Evolutionary conservation across 2,113 vertebrate species (phyloP), one percentile per base, ranked within the genome.

Genomic region (Budorcas taxicolor): DNA sequence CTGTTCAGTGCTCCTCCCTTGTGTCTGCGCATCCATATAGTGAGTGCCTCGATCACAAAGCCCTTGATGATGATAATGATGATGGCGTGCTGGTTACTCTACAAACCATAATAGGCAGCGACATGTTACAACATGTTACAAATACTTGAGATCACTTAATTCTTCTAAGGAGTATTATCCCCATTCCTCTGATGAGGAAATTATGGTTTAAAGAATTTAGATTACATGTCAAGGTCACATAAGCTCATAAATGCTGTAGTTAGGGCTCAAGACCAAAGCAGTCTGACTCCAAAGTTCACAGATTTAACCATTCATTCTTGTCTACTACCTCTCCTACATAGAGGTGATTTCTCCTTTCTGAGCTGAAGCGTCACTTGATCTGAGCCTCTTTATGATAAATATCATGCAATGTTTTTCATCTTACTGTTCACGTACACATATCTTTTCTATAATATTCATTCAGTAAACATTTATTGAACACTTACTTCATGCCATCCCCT

Each of bases 1-100:
- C 53, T 95, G 60, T n/a, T 90, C 3, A 29, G 87, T 62, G 52
- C 23, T 55, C 87, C 90, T 45, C 40, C 47, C 57, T 88, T 47
- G 23, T 40, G 19, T 81, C 58, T 83, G 58, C 40, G 21, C 43
- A 36, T 85, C 47, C 58, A 64, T 45, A 58, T 2, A 60, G 53
- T n/a, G 17, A 43, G 58, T 12, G 16, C 47, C 27, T 25, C 23
- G 53, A 50, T 95, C 97, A 97, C 87, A 97, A 96, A 97, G 84
- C 40, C 90, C 50, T 50, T 87, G 87, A 50, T 82, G 94, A 53
- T 87, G 64, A 14, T 52, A 55, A 3, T 17, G 10, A 13, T 21
- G 29, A 64, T 52, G 33, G 55, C 23, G 29, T 33, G 11, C n/a
- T 9, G 89, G 84, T 5, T 52, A 13, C 55, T 62, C 78, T 40